phyloP scores from a whole-genome alignment of 2,888 invertebrate genomes.

The Chymomyza caudatula region DNA sequence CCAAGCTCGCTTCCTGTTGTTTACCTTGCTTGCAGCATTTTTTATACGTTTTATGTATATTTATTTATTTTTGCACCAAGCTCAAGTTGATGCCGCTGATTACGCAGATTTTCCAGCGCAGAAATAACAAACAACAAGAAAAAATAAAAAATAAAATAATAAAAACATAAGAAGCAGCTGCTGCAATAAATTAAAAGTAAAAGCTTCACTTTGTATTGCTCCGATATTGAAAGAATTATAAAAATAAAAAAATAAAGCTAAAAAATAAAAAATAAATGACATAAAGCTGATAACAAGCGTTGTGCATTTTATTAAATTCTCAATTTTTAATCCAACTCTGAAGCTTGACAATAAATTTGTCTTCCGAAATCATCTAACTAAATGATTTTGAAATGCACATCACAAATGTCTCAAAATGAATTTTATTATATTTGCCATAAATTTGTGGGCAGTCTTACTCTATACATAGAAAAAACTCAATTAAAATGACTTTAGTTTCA shows the following conservation, averaged over 20 bases:
- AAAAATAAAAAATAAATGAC: too few relatives aligned
- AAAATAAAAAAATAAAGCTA: too few relatives aligned
- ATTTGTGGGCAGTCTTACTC: constrained; percentile 8
- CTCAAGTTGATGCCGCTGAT: constrained; percentile 24
- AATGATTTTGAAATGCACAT: constrained; percentile 52
- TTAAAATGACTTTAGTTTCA: constrained; percentile 64
- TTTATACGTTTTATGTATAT: constrained; percentile 58
- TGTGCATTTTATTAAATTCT: too few relatives aligned
- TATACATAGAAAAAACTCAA: constrained; percentile 56
- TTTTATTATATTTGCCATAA: constrained; percentile 50
- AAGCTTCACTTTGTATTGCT: background rate
- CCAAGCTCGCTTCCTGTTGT: constrained; percentile 46
- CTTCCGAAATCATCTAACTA: constrained; percentile 35
- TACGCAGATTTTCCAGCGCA: constrained; percentile 31
- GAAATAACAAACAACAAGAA: constrained; percentile 26
- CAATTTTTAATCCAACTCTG: too few relatives aligned
- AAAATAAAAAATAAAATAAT: constrained; percentile 40
- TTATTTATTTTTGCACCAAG: constrained; percentile 51
- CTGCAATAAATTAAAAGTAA: constrained; percentile 9
- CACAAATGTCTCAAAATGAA: constrained; percentile 54
- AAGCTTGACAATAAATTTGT: constrained; percentile 33
- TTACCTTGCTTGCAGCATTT: constrained; percentile 30
- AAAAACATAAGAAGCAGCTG: constrained; percentile 56
- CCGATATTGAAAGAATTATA: background rate
- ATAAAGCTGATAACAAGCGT: too few relatives aligned